Base-by-base conservation (phyloP, 2,888 invertebrate genomes). In the Drosophila histrio region DNA sequence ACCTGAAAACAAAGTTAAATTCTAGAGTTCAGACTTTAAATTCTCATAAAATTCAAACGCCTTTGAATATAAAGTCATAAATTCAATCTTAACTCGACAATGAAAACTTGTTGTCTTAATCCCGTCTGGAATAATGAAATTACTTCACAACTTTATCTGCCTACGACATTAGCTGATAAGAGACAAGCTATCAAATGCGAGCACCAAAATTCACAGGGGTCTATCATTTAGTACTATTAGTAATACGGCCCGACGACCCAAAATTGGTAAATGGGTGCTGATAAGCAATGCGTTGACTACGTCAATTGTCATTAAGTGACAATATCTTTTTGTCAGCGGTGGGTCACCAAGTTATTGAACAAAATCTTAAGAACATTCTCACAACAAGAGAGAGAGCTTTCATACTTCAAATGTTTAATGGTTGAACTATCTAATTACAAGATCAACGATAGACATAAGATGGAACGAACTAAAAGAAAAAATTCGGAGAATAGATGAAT, bases 211-310 rank as follows among this genome's bases (percentile, higher is more conserved):
- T 43, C 22, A 50, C 8, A 13, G 34, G 13, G 41, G 3, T 19
- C 21, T 21, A 21, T 4, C 21, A 2, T 13, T 30, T 19, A 8
- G 17, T 28, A 39, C 43, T 53, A 39, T 53, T 53, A 53, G 11
- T 53, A 41, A 60, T 49, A 43, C 8, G 26, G 9, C 11, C 8
- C 15, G 15, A 8, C 5, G 5, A 28, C 4, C 46, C 19, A 13
- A 5, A 46, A 19, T n/a, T 5, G 7, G n/a, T 8, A 13, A 28
- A 19, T 6, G 1, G 4, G 5, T 13, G 21, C 6, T 43, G 43
- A 62, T 62, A 62, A 62, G 32, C 13, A 30, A 8, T 11, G 17
- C 7, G 22, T 21, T 17, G 7, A 44, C 22, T 28, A 30, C 63
- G 38, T 60, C 36, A 50, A 44, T 61, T 3, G 9, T 3, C 17